Conservation (phyloP, 2,797 vertebrate genomes). For the Florisuga fusca region DNA sequence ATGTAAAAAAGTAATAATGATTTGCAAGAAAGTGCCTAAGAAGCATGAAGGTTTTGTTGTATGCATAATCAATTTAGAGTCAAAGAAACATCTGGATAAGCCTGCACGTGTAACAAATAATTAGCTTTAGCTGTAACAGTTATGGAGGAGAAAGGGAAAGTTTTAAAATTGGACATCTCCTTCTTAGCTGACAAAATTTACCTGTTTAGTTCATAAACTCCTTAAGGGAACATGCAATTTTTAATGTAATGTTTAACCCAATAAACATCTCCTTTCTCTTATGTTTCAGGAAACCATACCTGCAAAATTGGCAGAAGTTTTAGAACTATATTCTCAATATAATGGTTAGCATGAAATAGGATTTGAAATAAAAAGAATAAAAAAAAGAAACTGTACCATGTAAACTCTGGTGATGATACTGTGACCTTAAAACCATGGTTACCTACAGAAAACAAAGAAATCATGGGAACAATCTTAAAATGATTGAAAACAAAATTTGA, state of each 20-base stretch:
- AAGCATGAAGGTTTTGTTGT: neutral
- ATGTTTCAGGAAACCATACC: neutral
- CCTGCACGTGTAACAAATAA: neutral
- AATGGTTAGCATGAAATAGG: neutral
- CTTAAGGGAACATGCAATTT: neutral
- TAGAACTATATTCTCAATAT: neutral
- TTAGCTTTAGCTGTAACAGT: neutral
- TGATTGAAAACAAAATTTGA: neutral
- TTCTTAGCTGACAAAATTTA: neutral
- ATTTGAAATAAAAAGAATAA: neutral
- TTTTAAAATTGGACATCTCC: neutral
- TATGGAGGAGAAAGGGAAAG: neutral
- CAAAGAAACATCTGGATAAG: neutral
- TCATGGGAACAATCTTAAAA: neutral
- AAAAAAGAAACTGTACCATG: neutral
- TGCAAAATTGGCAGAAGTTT: neutral
- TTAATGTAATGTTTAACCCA: neutral
- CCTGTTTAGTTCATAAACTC: neutral
- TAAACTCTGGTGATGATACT: neutral
- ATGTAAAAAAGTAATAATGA: neutral
- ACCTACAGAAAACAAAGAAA: neutral
- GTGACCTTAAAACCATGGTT: neutral
- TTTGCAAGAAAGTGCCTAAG: neutral
- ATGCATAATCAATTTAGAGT: neutral
- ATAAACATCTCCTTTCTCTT: neutral